Conservation (phyloP, 2,888 invertebrate species). For the Tenthredo distinguenda region DNA sequence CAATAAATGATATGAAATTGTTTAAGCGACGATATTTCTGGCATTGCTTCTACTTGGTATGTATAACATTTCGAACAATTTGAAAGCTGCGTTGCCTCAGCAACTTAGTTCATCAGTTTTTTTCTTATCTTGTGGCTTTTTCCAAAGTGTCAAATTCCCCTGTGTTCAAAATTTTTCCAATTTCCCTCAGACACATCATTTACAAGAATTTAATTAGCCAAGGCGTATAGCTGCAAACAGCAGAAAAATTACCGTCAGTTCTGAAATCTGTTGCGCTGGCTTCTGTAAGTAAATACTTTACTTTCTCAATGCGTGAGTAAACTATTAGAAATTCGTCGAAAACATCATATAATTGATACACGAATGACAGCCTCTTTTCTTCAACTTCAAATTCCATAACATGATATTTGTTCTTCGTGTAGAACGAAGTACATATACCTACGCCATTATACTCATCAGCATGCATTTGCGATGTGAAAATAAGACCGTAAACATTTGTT, state of each 20-base stretch:
- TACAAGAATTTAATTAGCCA: not conserved
- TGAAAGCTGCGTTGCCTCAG: conserved; percentile 22
- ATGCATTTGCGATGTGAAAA: not conserved
- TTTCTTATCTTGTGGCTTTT: conserved; percentile 38
- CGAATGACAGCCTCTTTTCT: not conserved
- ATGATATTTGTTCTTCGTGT: not conserved
- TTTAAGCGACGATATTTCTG: conserved; percentile 65
- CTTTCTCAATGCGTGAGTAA: not conserved
- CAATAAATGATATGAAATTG: conserved; percentile 74
- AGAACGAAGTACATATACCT: not conserved
- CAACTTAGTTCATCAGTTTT: conserved; percentile 3
- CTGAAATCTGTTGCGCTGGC: conserved; percentile 35
- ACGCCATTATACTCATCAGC: conserved; percentile 5
- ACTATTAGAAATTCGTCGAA: not conserved
- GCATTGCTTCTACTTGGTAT: not conserved
- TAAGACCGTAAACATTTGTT: not conserved
- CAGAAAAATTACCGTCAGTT: conserved; percentile 25
- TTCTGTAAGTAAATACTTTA: conserved; percentile 27
- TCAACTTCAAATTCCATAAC: not conserved
- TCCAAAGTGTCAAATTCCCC: conserved; percentile 39
- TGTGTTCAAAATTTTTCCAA: conserved; percentile 28
- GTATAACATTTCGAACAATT: not conserved
- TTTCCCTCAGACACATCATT: not conserved
- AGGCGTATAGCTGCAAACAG: not conserved
- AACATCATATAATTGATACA: not conserved